These are phyloP conservation scores for Sisyra nigra DNA, from an alignment of 2,888 invertebrate species.

Conservation along the genomic window DNA sequence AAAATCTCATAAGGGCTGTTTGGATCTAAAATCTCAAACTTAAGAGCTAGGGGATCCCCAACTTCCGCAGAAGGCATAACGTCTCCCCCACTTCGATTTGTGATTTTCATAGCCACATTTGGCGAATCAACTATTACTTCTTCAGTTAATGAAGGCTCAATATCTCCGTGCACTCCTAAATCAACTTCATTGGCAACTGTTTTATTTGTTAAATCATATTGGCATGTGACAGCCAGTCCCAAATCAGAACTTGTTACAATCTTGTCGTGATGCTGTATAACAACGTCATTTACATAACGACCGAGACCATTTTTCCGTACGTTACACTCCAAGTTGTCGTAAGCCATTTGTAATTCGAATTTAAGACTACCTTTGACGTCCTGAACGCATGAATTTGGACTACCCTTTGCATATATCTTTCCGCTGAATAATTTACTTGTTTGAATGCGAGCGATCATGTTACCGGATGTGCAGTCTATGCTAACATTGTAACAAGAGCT, in stretches of 20 bases:
- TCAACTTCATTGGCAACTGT: slow-evolving; percentile 87
- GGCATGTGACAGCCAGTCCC: slow-evolving; percentile 83
- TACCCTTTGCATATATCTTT: slow-evolving; percentile 88
- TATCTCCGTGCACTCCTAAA: slow-evolving; percentile 76
- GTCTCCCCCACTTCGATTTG: slow-evolving; percentile 67
- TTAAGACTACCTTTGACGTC: slow-evolving; percentile 78
- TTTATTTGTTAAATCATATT: slow-evolving; percentile 87
- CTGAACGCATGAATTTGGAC: slow-evolving; percentile 81
- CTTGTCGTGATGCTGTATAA: slow-evolving; percentile 90
- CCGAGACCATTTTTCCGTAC: slow-evolving; percentile 80
- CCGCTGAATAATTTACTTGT: slow-evolving; percentile 87
- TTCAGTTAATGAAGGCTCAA: slow-evolving; percentile 70
- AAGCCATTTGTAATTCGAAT: slow-evolving; percentile 83
- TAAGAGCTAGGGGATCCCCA: slow-evolving; percentile 78
- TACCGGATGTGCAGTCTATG: slow-evolving; percentile 80
- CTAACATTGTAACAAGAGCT: slow-evolving; percentile 90
- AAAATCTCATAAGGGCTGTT: slow-evolving; percentile 93
- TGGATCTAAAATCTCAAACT: slow-evolving; percentile 83
- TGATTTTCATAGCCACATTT: slow-evolving; percentile 87
- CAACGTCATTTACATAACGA: slow-evolving; percentile 78
- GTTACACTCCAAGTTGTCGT: slow-evolving; percentile 84
- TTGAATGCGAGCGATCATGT: slow-evolving; percentile 85
- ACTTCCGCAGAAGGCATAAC: slow-evolving; percentile 80
- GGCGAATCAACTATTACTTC: slow-evolving; percentile 89
- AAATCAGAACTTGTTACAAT: slow-evolving; percentile 90